Conservation (phyloP, 2,113 vertebrate species). For the Megaleporinus macrocephalus region DNA sequence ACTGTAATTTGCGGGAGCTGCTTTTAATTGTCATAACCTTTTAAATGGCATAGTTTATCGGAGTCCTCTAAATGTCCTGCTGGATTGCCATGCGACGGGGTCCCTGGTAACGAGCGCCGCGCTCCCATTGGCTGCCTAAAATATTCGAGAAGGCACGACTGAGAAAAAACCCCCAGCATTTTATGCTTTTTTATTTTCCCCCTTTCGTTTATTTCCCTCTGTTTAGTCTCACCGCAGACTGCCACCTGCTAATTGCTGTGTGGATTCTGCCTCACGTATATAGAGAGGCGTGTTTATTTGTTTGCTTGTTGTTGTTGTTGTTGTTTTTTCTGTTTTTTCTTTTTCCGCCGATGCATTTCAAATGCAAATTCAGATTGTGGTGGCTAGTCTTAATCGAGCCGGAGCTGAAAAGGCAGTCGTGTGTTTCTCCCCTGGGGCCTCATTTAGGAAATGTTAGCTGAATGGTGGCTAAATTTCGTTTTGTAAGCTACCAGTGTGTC, state of each 20-base stretch:
- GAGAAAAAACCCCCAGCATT: constrained; percentile 52
- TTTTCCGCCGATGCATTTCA: constrained; percentile 69
- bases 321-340: constrained; percentile 24
- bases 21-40: constrained; percentile 86
- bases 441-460: constrained; percentile 80
- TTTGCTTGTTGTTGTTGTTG: constrained; percentile 11
- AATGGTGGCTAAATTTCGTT: constrained; percentile 78
- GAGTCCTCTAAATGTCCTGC: constrained; percentile 80
- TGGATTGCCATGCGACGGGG: constrained; percentile 61
- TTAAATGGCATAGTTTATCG: constrained; percentile 84
- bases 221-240: constrained; percentile 71
- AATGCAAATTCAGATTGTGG: constrained; percentile 77
- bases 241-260: constrained; percentile 77
- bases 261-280: constrained; percentile 52
- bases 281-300: constrained; percentile 40
- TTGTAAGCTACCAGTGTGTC: constrained; percentile 71
- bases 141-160: constrained; percentile 73
- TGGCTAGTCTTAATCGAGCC: constrained; percentile 77
- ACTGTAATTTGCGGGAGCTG: constrained; percentile 80
- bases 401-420: constrained; percentile 57
- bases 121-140: constrained; percentile 65
- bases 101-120: constrained; percentile 68
- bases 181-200: constrained; percentile 54
- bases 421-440: constrained; percentile 73
- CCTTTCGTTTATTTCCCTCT: constrained; percentile 31